Percentiles rank a stretch among this genome's conserved stretches.
These are phyloP conservation scores for Eriosoma lanigerum DNA, from an alignment of 1,140 invertebrate genomes.

Conservation along the genomic window DNA sequence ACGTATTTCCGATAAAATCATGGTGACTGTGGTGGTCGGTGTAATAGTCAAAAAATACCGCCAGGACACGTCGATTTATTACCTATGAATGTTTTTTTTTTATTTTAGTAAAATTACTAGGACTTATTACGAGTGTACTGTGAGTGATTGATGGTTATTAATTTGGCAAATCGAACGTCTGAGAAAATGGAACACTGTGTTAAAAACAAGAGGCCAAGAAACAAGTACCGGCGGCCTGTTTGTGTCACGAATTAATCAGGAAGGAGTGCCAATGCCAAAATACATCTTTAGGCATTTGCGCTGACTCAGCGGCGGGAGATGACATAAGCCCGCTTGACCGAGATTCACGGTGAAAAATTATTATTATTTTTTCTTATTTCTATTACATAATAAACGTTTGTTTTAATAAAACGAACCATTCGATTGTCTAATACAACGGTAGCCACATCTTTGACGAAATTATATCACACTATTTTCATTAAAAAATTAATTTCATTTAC, in stretches of 20 bases:
- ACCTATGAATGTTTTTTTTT: too few relatives aligned
- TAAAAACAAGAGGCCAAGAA: conserved; percentile 23
- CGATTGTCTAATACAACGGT: too few relatives aligned
- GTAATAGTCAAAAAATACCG: too few relatives aligned
- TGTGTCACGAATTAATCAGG: conserved; percentile 41
- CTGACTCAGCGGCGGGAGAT: conserved; percentile 30
- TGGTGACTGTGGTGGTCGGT: too few relatives aligned
- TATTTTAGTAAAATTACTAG: background rate
- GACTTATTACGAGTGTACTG: background rate
- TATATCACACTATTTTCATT: too few relatives aligned
- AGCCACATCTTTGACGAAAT: too few relatives aligned
- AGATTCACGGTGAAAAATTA: background rate
- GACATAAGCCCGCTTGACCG: conserved; percentile 24
- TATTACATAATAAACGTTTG: background rate
- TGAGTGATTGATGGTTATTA: conserved; percentile 27
- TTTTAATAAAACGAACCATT: background rate
- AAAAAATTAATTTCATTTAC: too few relatives aligned
- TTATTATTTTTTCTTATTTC: background rate
- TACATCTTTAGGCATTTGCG: conserved; percentile 24
- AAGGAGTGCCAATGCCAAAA: conserved; percentile 34
- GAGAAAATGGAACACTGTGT: conserved; percentile 12
- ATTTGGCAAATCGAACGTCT: conserved; percentile 41
- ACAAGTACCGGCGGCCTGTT: background rate
- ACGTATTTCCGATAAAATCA: too few relatives aligned
- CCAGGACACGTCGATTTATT: too few relatives aligned